Conservation (phyloP, 2,113 vertebrate genomes). For the Macquaria ambigua region DNA sequence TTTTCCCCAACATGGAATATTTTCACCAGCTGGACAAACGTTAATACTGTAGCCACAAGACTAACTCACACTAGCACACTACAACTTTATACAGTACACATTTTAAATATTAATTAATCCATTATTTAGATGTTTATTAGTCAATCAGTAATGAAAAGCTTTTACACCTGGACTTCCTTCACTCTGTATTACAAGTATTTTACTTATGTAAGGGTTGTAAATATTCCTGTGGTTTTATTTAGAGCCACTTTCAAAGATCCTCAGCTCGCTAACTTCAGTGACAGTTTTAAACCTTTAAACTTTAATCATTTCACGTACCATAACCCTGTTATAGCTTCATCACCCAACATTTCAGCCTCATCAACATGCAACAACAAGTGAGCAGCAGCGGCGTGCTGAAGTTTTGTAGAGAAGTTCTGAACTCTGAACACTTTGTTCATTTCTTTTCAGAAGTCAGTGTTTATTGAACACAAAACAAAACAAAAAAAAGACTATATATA, state of each 20-base stretch:
- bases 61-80: neutral
- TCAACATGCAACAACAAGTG: constrained; percentile 35
- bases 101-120: neutral
- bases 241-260: neutral
- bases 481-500: neutral
- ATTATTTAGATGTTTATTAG: neutral
- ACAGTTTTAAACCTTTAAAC: neutral
- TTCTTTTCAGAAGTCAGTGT: constrained; percentile 43
- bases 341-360: constrained; percentile 33
- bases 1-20: too few species aligned
- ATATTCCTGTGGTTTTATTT: too few species aligned
- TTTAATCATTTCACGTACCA: neutral
- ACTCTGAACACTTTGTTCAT: constrained; percentile 11
- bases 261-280: neutral
- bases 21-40: too few species aligned
- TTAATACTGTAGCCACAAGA: too few species aligned
- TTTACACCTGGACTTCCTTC: neutral
- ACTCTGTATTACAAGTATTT: neutral
- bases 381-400: neutral
- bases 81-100: neutral
- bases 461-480: constrained; percentile 52
- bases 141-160: neutral
- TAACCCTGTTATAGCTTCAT: neutral
- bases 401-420: neutral
- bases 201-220: too few species aligned